Evolutionary conservation across 2,888 invertebrate species (phyloP).

Genomic region (Antheraea yamamai): DNA sequence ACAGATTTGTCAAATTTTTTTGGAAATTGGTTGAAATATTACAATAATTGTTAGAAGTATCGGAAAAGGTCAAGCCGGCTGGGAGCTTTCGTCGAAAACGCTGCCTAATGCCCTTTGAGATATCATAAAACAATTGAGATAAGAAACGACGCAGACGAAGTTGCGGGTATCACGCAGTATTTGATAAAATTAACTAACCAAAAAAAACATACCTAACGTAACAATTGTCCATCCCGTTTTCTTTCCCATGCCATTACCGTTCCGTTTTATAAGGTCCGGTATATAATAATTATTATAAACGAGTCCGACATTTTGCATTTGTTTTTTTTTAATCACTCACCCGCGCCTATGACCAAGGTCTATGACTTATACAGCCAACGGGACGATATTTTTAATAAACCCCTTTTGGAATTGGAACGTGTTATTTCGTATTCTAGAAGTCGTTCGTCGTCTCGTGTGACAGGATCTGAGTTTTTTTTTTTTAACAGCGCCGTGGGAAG

Average conservation of each 20-base stretch:
- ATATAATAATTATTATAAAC: neutral
- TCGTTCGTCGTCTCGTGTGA: constrained; percentile 33
- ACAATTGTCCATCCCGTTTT: neutral
- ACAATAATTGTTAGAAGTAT: too few species aligned
- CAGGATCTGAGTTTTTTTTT: constrained; percentile 34
- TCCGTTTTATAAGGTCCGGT: neutral
- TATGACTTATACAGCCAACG: constrained; percentile 14
- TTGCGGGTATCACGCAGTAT: too few species aligned
- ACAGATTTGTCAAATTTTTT: too few species aligned
- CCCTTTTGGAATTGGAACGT: neutral
- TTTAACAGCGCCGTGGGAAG: constrained; percentile 36
- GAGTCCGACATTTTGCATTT: neutral
- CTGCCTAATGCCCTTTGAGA: too few species aligned
- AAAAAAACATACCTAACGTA: neutral
- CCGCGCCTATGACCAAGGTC: neutral
- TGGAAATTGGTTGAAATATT: too few species aligned
- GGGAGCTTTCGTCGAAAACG: too few species aligned
- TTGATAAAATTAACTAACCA: neutral
- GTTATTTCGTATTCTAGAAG: constrained; percentile 16
- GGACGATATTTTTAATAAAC: neutral
- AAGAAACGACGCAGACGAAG: too few species aligned
- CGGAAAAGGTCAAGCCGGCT: too few species aligned
- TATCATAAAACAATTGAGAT: too few species aligned
- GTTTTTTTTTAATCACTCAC: neutral
- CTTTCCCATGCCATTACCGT: neutral